Evolutionary conservation across 2,113 vertebrate species (phyloP).

Genomic region (Trichechus manatus): DNA sequence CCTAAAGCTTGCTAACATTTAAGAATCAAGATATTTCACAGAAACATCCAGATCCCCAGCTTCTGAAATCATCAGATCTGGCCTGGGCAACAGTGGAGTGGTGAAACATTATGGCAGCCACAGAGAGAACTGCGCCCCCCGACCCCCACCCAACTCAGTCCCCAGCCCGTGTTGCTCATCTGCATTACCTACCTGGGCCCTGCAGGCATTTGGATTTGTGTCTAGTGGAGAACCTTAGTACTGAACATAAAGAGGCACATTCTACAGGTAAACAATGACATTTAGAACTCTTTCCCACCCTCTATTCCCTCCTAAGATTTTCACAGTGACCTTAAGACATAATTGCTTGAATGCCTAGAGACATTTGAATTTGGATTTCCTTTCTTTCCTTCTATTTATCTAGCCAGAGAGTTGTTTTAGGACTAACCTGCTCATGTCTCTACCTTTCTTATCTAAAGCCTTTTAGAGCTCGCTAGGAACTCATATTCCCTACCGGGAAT

Average conservation of each 20-base stretch:
- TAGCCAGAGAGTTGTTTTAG: not conserved
- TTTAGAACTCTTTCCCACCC: not conserved
- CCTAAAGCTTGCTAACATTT: not conserved
- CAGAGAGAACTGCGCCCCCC: fast-evolving
- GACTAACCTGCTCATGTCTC: not conserved
- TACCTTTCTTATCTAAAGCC: not conserved
- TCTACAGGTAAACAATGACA: not conserved
- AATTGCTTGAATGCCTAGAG: not conserved
- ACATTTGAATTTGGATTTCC: not conserved
- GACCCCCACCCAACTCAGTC: fast-evolving
- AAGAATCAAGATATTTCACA: not conserved
- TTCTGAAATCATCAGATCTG: not conserved
- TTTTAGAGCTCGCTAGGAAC: not conserved
- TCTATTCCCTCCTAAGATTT: not conserved
- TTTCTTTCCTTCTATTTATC: not conserved
- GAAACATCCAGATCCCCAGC: not conserved
- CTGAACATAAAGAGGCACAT: not conserved
- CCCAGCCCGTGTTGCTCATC: too few species aligned
- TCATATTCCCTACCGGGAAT: not conserved
- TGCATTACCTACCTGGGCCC: not conserved
- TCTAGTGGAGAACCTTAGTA: not conserved
- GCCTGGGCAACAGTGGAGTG: not conserved
- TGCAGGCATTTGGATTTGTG: not conserved
- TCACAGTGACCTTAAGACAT: too few species aligned
- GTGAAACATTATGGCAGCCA: fast-evolving